Base-by-base conservation (phyloP, 2,113 vertebrate genomes). In the Butastur rufipennis region DNA sequence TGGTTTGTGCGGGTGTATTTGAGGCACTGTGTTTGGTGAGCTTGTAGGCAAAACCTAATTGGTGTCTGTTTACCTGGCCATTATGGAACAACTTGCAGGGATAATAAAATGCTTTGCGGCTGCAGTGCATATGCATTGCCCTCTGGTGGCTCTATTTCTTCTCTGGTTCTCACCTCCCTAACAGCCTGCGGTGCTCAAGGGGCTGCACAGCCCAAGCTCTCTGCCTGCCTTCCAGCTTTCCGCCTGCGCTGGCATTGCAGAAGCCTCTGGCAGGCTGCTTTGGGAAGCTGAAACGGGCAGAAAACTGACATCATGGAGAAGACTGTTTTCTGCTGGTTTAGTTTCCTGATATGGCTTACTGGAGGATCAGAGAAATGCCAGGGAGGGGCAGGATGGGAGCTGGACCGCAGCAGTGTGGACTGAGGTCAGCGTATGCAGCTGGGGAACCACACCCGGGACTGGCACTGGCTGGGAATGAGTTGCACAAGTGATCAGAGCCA, bases 371-470 rank as follows among this genome's bases (percentile, higher is more conserved):
- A 45, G 67, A 34, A 70, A 15, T 1, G 19, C 27, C n/a, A 82
- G 55, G 77, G 80, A 88, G 77, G 80, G 67, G 45, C 25, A 17
- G 36, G 71, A 32, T n/a, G 47, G 74, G 84, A 45, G 36, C 71
- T 65, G 67, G 38, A 61, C 31, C 1, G 0, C 26, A 29, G 66
- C 72, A 21, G 1, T 34, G 38, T n/a, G 50, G 40, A 9, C 90
- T 96, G 93, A 96, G 80, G 73, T 93, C 96, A 95, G 77, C 1
- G 7, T 47, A 14, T 19, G 45, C 87, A 87, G 92, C 77, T 73
- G 78, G 66, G 52, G 29, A 86, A 2, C 93, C 86, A 25, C 87
- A 81, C 87, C 92, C 17, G 0, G 83, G 82, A 32, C 70, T 93
- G 92, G 90, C 70, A 89, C 81, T 25, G 34, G 9, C 52, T 1